A percentile compares a stretch with the other conserved stretches of the same genome.
phyloP scores from a whole-genome alignment of 2,888 invertebrate species.

The Megastigmus dorsalis region DNA sequence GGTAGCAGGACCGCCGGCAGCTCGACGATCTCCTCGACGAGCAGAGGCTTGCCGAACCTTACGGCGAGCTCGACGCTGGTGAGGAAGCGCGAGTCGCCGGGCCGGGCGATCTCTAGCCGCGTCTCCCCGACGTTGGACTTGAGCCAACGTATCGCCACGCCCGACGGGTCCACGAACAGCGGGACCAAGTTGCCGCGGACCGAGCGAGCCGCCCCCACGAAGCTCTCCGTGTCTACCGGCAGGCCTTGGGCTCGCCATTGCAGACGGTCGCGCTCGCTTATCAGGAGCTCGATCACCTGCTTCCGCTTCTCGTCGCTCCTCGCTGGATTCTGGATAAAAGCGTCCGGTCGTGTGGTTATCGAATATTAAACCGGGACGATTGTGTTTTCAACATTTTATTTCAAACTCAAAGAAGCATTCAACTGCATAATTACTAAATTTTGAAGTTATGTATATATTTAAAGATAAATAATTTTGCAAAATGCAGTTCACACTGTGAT shows the following conservation, averaged over 20 bases:
- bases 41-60: constrained; percentile 76
- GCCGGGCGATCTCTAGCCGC: constrained; percentile 86
- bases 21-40: constrained; percentile 69
- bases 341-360: background rate
- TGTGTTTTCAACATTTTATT: too few species aligned
- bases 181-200: constrained; percentile 80
- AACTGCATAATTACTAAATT: too few species aligned
- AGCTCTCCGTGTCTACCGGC: constrained; percentile 77
- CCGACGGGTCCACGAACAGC: constrained; percentile 92
- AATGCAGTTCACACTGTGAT: too few species aligned
- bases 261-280: constrained; percentile 84
- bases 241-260: constrained; percentile 92
- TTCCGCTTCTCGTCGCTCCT: constrained; percentile 59
- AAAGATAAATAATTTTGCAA: too few species aligned
- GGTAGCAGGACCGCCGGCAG: constrained; percentile 69
- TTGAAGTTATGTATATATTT: too few species aligned
- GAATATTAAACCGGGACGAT: too few species aligned
- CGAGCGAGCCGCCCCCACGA: constrained; percentile 69
- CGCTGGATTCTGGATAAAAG: constrained; percentile 55
- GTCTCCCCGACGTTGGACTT: constrained; percentile 79
- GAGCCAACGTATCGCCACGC: constrained; percentile 88
- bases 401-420: background rate
- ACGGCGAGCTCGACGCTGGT: constrained; percentile 85
- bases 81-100: constrained; percentile 83
- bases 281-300: constrained; percentile 65